phyloP scores from a whole-genome alignment of 35 echinoderm and acorn worm species.

The Apostichopus californicus region DNA sequence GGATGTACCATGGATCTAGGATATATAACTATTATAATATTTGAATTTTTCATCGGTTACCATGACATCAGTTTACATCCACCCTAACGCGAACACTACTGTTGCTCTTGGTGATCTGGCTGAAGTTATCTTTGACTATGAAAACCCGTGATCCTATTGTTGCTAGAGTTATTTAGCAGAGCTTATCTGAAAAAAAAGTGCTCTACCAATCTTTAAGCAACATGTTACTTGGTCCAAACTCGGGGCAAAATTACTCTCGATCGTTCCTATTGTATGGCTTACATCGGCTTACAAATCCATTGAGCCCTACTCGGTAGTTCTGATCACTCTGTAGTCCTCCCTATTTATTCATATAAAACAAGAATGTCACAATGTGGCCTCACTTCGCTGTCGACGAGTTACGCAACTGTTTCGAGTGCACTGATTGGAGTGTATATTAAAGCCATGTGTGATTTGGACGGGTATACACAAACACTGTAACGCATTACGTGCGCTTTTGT shows the following conservation, averaged over 20 bases:
- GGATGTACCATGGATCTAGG: no score
- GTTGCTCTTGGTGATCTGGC: no score
- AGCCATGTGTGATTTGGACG: background rate
- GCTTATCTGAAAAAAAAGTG: background rate
- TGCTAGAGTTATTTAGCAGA: no score
- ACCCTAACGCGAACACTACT: no score
- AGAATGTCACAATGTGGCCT: conserved; percentile 16
- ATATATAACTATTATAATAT: no score
- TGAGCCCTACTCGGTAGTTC: background rate
- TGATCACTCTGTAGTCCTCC: background rate
- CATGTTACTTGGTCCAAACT: background rate
- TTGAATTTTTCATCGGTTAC: no score
- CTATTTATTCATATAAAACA: background rate
- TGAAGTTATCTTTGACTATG: no score
- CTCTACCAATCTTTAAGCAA: background rate
- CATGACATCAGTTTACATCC: no score
- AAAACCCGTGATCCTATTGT: no score
- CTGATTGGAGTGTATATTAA: conserved; percentile 29
- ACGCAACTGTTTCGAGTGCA: conserved; percentile 25
- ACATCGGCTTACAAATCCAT: conserved; percentile 33
- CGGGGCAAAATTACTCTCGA: background rate
- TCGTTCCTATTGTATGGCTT: conserved; percentile 13
- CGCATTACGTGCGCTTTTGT: conserved; percentile 6
- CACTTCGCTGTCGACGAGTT: background rate
- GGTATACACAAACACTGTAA: background rate